Evolutionary conservation across 53 echinoderm and acorn worm genomes (phyloP).

Genomic region (Holothuria leucospilota): DNA sequence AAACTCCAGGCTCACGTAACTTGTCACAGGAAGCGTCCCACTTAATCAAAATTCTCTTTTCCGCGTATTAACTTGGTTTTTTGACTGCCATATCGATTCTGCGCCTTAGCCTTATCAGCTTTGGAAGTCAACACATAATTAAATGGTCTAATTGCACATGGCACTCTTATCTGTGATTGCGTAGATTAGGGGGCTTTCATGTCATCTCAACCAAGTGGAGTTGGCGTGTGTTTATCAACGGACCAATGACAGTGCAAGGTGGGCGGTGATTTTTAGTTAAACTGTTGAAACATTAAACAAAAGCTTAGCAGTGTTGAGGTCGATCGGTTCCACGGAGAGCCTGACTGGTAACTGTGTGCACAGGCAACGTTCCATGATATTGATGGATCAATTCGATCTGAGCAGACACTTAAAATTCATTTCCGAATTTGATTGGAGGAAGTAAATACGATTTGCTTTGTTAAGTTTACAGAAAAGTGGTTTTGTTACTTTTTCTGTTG

Average conservation of each 20-base stretch:
- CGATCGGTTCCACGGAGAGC: constrained; percentile 21
- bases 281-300: constrained; percentile 41
- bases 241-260: constrained; percentile 39
- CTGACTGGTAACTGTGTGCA: constrained; percentile 39
- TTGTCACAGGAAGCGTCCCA: constrained; percentile 16
- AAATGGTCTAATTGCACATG: constrained; percentile 72
- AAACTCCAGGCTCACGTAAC: no score
- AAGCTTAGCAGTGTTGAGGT: constrained; percentile 28
- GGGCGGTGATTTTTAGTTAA: constrained; percentile 53
- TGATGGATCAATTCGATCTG: constrained; percentile 5
- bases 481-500: no score
- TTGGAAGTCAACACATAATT: constrained; percentile 74
- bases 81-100: not conserved
- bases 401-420: constrained; percentile 39
- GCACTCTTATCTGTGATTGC: constrained; percentile 67
- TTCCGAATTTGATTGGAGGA: constrained; percentile 24
- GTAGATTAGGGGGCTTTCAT: constrained; percentile 48
- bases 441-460: constrained; percentile 13
- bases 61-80: constrained; percentile 26
- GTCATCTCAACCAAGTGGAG: constrained; percentile 9
- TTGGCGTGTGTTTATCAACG: constrained; percentile 4
- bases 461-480: no score
- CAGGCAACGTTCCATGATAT: constrained; percentile 18
- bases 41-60: constrained; percentile 29
- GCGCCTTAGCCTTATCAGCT: constrained; percentile 20